Evolutionary conservation across 1,140 invertebrate species (phyloP).

Genomic region (Listronotus bonariensis): DNA sequence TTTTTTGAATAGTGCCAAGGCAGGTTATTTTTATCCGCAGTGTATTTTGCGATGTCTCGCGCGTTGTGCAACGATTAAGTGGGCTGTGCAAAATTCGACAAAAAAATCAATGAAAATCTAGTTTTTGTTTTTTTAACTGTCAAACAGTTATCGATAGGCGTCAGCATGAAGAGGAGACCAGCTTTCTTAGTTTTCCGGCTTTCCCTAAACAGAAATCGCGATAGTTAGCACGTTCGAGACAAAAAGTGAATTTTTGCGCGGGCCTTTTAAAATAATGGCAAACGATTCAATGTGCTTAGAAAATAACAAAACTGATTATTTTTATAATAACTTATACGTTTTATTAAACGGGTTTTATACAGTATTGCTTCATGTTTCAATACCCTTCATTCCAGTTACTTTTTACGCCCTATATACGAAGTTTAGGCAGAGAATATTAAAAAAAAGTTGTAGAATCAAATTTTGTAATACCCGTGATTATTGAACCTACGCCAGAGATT

Average conservation of each 20-base stretch:
- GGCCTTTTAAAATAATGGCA: conserved; percentile 16
- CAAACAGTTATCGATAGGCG: too few species aligned
- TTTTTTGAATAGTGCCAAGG: conserved; percentile 36
- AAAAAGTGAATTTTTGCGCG: background rate
- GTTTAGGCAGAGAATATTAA: background rate
- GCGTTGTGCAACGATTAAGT: conserved; percentile 17
- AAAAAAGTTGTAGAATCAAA: background rate
- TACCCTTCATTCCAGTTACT: conserved; percentile 16
- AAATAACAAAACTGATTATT: conserved; percentile 5
- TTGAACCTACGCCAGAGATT: conserved; percentile 4
- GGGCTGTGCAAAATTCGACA: background rate
- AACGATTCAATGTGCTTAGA: conserved; percentile 13
- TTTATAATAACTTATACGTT: conserved; percentile 10
- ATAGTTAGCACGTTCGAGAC: background rate
- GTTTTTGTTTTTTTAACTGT: conserved; percentile 5
- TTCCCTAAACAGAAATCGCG: too few species aligned
- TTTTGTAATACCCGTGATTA: background rate
- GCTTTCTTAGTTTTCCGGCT: too few species aligned
- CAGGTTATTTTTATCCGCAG: conserved; percentile 34
- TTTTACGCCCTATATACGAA: conserved; percentile 25
- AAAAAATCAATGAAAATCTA: conserved; percentile 3
- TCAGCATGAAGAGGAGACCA: too few species aligned
- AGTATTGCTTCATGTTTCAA: conserved; percentile 18
- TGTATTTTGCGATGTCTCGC: conserved; percentile 28
- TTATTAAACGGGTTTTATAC: conserved; percentile 10